Base-by-base conservation (phyloP, 2,113 vertebrate species). In the Nettapus auritus region DNA sequence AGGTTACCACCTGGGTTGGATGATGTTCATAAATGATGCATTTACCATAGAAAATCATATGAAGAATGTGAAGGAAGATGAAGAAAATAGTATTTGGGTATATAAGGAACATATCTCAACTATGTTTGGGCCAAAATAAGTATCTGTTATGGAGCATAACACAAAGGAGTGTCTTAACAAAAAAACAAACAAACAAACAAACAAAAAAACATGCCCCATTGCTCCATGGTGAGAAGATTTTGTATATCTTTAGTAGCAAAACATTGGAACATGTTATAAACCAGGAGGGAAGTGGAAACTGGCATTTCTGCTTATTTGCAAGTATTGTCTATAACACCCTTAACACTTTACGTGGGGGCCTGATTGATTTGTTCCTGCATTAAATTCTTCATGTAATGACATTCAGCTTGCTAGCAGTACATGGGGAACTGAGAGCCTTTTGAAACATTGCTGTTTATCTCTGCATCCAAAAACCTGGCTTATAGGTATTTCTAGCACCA, bases 301-400 rank as follows among this genome's bases (percentile, higher is more conserved):
- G 16, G 4, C 40, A 73, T 14, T 77, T 90, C 31, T 87, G 48
- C 8, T 93, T 73, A 56, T 57, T 93, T 82, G 33, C 5, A 46
- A 62, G 28, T 33, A 48, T 16, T 53, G 13, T 17, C 48, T 9
- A 66, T 55, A 89, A 63, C 13, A 70, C 3, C 46, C 15, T 50
- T 50, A 40, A 46, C 9, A 22, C 19, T 73, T 80, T 15, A 23
- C 5, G n/a, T 0, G 0, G 15, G 7, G 4, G 11, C 71, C 38
- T 50, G 40, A 52, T 18, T 48, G 26, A 31, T 91, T 38, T 76
- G 55, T 4, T 60, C 17, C 55, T 50, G 53, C 31, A 82, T 36
- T 31, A 73, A 66, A 46, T 21, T 67, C 48, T 80, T 83, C 22
- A 59, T 31, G 7, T 40, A 56, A 60, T 3, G 6, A 22, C 34